Evolutionary conservation across 2,888 invertebrate genomes (phyloP).

Genomic region (Caenorhabditis sp.): DNA sequence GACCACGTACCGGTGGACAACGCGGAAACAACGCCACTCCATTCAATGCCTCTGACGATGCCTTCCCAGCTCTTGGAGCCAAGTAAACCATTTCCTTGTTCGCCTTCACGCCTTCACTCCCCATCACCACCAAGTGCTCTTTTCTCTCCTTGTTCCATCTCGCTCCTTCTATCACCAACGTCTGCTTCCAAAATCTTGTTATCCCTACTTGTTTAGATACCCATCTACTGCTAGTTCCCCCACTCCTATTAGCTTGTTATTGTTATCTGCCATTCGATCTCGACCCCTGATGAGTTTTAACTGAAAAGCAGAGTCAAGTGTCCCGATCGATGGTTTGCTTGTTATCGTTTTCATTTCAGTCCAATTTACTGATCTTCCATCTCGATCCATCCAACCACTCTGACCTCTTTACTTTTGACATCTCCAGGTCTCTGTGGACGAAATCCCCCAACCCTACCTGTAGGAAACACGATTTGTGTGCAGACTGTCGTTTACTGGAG

Average conservation of each 20-base stretch:
- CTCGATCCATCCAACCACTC: constrained; percentile 26
- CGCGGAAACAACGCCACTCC: constrained; percentile 46
- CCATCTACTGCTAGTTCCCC: constrained; percentile 27
- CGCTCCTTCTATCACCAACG: constrained; percentile 33
- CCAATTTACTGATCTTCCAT: constrained; percentile 57
- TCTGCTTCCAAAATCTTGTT: constrained; percentile 60
- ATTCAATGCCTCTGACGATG: constrained; percentile 74
- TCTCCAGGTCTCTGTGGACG: constrained; percentile 44
- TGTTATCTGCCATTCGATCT: constrained; percentile 66
- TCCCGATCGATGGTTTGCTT: constrained; percentile 60
- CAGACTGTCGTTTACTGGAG: constrained; percentile 57
- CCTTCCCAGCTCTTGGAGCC: constrained; percentile 79
- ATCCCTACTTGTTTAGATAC: constrained; percentile 35
- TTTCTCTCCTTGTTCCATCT: constrained; percentile 43
- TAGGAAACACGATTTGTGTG: constrained; percentile 57
- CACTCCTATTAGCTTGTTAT: constrained; percentile 55
- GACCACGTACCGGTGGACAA: constrained; percentile 37
- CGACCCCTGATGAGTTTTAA: constrained; percentile 58
- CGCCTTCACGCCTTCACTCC: constrained; percentile 20
- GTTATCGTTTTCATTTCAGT: constrained; percentile 56
- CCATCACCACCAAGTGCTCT: constrained; percentile 48
- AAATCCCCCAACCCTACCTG: constrained; percentile 30
- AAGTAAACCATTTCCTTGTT: constrained; percentile 54
- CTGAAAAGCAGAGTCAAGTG: constrained; percentile 13
- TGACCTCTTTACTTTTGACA: constrained; percentile 45